These are phyloP conservation scores for Diarsia brunnea DNA, from an alignment of 2,888 invertebrate genomes.

Conservation along the genomic window DNA sequence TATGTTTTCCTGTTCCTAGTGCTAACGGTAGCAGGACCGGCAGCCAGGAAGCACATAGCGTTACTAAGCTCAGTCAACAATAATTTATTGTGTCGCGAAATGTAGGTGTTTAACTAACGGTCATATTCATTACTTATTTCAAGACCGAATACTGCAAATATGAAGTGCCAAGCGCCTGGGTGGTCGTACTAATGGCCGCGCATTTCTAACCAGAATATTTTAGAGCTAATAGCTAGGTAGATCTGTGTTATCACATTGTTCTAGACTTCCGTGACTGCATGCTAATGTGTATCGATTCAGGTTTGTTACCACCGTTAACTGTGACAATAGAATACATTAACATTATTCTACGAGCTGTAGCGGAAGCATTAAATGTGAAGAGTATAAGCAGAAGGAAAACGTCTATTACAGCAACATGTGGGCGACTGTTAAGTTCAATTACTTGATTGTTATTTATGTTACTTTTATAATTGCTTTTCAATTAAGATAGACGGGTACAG, in stretches of 20 bases:
- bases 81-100: conserved; percentile 56
- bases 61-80: conserved; percentile 62
- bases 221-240: conserved; percentile 34
- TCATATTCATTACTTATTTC: conserved; percentile 58
- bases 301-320: conserved; percentile 44
- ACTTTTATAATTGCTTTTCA: conserved; percentile 81
- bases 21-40: conserved; percentile 60
- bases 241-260: conserved; percentile 48
- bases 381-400: conserved; percentile 44
- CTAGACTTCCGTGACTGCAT: conserved; percentile 53
- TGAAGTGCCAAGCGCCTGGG: conserved; percentile 44
- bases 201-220: conserved; percentile 42
- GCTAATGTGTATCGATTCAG: conserved; percentile 51
- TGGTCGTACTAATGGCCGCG: conserved; percentile 43
- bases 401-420: conserved; percentile 66
- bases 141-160: conserved; percentile 49
- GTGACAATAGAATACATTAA: conserved; percentile 62
- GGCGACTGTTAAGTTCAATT: conserved; percentile 79
- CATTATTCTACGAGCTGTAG: conserved; percentile 37
- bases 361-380: conserved; percentile 46
- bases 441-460: conserved; percentile 85
- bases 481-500: conserved; percentile 72
- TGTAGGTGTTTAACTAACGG: conserved; percentile 67
- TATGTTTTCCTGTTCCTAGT: conserved; percentile 74
- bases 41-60: conserved; percentile 42